These are phyloP conservation scores for Sebastes cheni DNA, from an alignment of 2,797 vertebrate species.

Conservation along the genomic window DNA sequence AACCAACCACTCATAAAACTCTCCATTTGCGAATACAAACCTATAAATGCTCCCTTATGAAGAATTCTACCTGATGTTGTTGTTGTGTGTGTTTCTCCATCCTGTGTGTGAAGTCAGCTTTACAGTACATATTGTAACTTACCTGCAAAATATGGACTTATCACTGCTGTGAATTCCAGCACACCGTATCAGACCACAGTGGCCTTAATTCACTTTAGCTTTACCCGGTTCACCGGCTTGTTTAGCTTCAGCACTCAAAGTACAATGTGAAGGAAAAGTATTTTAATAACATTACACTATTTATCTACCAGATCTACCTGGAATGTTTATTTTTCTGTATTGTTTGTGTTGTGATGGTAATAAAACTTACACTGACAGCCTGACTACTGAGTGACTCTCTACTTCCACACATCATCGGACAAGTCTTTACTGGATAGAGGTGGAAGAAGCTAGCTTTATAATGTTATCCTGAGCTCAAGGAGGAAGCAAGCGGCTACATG, in stretches of 20 bases:
- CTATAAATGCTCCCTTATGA: neutral
- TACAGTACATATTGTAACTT: neutral
- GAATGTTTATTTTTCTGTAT: constrained; percentile 37
- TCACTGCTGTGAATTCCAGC: neutral
- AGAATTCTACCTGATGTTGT: neutral
- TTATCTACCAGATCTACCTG: constrained; percentile 63
- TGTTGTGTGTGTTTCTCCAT: constrained; percentile 1
- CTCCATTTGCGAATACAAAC: neutral
- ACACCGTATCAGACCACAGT: neutral
- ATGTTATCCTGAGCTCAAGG: neutral
- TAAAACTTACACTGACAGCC: constrained; percentile 48
- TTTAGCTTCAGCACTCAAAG: constrained; percentile 33
- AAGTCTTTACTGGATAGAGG: neutral
- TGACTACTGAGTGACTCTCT: neutral
- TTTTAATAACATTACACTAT: constrained; percentile 53
- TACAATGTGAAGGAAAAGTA: constrained; percentile 70
- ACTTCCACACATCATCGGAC: neutral
- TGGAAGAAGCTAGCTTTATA: neutral
- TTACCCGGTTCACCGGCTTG: neutral
- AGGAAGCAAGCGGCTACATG: neutral
- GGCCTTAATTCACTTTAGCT: neutral
- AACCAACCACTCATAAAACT: neutral
- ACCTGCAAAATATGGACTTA: neutral
- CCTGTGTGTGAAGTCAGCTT: constrained; percentile 11
- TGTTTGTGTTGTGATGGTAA: constrained; percentile 48